Base-by-base conservation (phyloP, 2,888 invertebrate species). In the Tetragonula carbonaria region DNA sequence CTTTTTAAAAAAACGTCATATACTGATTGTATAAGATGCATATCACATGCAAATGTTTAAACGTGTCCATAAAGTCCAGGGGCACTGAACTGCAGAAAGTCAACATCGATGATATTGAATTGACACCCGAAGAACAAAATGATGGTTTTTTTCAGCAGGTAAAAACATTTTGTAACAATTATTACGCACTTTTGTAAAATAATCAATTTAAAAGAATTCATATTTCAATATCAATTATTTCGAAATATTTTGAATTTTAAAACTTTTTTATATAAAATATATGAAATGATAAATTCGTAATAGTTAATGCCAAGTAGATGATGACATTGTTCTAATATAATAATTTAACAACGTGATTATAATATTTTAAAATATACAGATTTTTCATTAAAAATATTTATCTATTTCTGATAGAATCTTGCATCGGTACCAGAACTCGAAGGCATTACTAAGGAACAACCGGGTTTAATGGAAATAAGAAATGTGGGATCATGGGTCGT, bases 41-140 rank as follows among this genome's bases (percentile, higher is more conserved):
- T 89, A 79, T 96, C 94, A 96, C 96, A 93, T 97, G 97, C 95
- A 97, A 97, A 95, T 97, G 97, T 95, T 95, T 97, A 92, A 97
- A 97, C 95, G 96, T 97, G 91, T 95, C 95, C 90, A 95, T 97
- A 90, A 96, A 96, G 94, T 95, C 96, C 92, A 96, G 96, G 93
- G 95, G 95, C 94, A 93, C 95, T 88, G 95, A 95, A 91, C 95
- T 96, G 93, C 95, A 95, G 91, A 95, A 95, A 93, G 95, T 96
- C 92, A 96, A 95, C 92, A 93, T 95, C 90, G 95, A 95, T 89
- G 95, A 95, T 93, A 94, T 96, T 93, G 95, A 96, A 92, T 93
- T 97, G 92, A 95, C 95, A 92, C 94, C 95, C 87, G 94, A 95
- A 90, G 96, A 96, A 95, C 95, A 95, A 94, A 95, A 95, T 93